Evolutionary conservation across 2,888 invertebrate genomes (phyloP).

Genomic region (Agriopis aurantiaria): DNA sequence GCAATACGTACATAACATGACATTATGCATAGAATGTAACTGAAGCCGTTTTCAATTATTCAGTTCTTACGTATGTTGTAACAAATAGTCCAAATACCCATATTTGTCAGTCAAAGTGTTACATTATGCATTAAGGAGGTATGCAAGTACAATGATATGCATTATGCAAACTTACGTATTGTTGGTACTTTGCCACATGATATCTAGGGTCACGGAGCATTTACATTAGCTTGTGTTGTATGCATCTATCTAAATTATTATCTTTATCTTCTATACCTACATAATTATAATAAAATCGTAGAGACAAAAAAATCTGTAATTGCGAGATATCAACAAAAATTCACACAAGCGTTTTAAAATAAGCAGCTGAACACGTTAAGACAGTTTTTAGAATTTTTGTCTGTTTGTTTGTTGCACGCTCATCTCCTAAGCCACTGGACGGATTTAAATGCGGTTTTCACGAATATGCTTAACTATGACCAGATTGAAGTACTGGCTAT

Average conservation of each 20-base stretch:
- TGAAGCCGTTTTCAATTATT: constrained; percentile 4
- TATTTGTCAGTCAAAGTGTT: constrained; percentile 11
- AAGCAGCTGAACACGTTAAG: too few species aligned
- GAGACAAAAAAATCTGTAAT: too few species aligned
- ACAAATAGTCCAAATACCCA: constrained; percentile 1
- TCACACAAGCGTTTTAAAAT: too few species aligned
- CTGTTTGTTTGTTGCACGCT: too few species aligned
- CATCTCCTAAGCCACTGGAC: too few species aligned
- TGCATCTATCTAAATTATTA: not conserved
- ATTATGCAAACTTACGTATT: constrained; percentile 4
- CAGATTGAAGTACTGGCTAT: too few species aligned
- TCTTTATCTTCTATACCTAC: too few species aligned
- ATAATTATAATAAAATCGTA: not conserved
- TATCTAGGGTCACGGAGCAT: constrained; percentile 36
- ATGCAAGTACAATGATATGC: constrained; percentile 11
- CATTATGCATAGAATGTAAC: constrained; percentile 5
- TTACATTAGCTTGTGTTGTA: not conserved
- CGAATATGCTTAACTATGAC: too few species aligned
- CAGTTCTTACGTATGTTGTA: constrained; percentile 1
- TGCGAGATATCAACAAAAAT: too few species aligned
- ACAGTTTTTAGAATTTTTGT: too few species aligned
- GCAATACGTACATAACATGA: not conserved
- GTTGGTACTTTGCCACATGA: constrained; percentile 1
- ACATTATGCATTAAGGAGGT: constrained; percentile 12
- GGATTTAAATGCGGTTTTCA: too few species aligned